phyloP scores from a whole-genome alignment of 2,113 vertebrate species.

The Phylloscopus trochilus region DNA sequence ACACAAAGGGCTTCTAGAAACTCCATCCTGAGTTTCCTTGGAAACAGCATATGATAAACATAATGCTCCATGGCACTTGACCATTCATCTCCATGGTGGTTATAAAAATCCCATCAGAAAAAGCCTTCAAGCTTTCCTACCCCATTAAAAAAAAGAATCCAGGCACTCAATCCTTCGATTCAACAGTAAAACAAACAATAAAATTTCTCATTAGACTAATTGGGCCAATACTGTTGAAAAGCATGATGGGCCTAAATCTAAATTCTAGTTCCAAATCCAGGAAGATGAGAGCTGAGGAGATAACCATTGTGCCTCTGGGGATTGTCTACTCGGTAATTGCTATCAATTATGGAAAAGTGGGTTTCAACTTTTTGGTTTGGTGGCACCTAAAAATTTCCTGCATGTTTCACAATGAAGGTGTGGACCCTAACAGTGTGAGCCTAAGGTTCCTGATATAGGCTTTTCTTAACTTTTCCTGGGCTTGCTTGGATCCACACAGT shows the following conservation, averaged over 20 bases:
- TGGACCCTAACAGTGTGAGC: neutral
- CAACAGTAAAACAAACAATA: constrained; percentile 44
- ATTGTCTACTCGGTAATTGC: neutral
- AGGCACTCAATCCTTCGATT: constrained; percentile 17
- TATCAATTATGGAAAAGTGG: neutral
- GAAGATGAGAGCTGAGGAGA: constrained; percentile 5
- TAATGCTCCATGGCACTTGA: constrained; percentile 51
- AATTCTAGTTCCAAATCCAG: neutral
- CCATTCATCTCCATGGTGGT: constrained; percentile 50
- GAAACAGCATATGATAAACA: constrained; percentile 16
- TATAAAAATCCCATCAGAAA: constrained; percentile 57
- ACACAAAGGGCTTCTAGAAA: constrained; percentile 10
- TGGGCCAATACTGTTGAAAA: neutral
- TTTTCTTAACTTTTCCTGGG: neutral
- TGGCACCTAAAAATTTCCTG: neutral
- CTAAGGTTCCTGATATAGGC: neutral
- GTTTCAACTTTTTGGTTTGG: neutral
- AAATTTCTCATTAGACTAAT: constrained; percentile 52
- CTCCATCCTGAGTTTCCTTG: constrained; percentile 43
- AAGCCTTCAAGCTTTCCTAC: constrained; percentile 45
- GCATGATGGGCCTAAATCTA: neutral
- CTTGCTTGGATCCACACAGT: neutral
- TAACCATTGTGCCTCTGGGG: neutral
- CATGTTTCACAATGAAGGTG: neutral
- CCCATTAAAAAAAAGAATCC: constrained; percentile 8